Evolutionary conservation across 2,797 vertebrate species (phyloP), one percentile per base, ranked within the genome.

Genomic region (Remorina albescens): DNA sequence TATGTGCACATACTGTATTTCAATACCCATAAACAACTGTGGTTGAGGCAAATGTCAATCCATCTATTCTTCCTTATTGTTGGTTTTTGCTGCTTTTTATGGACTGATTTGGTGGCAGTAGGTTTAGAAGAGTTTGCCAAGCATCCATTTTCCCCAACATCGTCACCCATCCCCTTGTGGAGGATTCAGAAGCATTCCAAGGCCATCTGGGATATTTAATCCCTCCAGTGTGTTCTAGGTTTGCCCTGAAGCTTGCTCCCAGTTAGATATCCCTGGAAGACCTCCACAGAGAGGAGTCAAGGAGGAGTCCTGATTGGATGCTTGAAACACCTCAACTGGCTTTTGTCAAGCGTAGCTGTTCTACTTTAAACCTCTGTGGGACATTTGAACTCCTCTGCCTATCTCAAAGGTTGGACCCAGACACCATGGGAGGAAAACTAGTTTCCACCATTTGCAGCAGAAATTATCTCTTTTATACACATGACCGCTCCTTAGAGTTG

Each of bases 221-320:
- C 74, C 86, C 67, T 76, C 56, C 56, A 74, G 71, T 66, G 19
- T 66, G 67, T 82, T 76, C 54, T 57, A 63, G 47, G 56, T 59
- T 81, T 67, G 46, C 71, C 62, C 67, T 59, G 54, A 59, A 66
- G 74, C 67, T 68, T 70, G 59, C 56, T 71, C 65, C n/a, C 55
- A 66, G 71, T 72, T 74, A 67, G 68, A 80, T 80, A 80, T 85
- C 73, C 63, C 74, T 84, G 70, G 72, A 85, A 81, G 76, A 64
- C 70, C 60, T 84, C 68, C 65, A 72, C 36, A 72, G 72, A 68
- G 82, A 83, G 56, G 42, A 68, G 62, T 60, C 54, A 58, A 36
- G 37, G 37, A 67, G 23, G 47, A 15, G 9, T 75, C 37, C 81
- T 67, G 53, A 80, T 76, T 80, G 83, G 73, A 63, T 16, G 36